phyloP scores from a whole-genome alignment of 2,113 vertebrate species.

The Diphyllodes magnificus region DNA sequence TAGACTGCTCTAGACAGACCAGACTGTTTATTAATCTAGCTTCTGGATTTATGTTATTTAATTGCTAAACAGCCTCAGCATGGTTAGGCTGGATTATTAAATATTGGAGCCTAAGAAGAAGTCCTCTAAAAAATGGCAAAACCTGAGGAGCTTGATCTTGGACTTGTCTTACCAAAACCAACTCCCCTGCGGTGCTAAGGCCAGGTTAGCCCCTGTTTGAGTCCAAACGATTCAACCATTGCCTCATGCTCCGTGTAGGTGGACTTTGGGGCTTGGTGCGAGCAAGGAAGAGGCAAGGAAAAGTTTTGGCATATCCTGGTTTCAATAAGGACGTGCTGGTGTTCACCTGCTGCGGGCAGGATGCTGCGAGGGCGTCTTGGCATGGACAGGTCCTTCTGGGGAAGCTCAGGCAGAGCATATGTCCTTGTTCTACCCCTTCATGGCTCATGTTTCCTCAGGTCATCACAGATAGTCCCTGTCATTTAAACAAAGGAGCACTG shows the following conservation, averaged over 20 bases:
- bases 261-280: not conserved
- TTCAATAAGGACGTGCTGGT: not conserved
- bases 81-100: not conserved
- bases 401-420: not conserved
- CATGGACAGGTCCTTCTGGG: not conserved
- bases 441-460: not conserved
- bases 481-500: not conserved
- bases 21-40: slow-evolving; percentile 53
- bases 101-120: not conserved
- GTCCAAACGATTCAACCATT: not conserved
- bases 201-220: not conserved
- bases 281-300: not conserved
- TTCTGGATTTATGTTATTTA: slow-evolving; percentile 49
- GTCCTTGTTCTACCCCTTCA: not conserved
- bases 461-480: not conserved
- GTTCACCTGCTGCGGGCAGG: not conserved
- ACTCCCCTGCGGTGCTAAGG: not conserved
- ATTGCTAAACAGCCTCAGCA: slow-evolving; percentile 8
- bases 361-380: accelerated
- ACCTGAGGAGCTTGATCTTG: not conserved
- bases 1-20: slow-evolving; percentile 8
- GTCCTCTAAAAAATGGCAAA: not conserved
- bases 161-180: not conserved
- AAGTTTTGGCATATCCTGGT: not conserved
- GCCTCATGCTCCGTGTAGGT: not conserved